Conservation (phyloP, 2,113 vertebrate species). For the Chamaea fasciata region DNA sequence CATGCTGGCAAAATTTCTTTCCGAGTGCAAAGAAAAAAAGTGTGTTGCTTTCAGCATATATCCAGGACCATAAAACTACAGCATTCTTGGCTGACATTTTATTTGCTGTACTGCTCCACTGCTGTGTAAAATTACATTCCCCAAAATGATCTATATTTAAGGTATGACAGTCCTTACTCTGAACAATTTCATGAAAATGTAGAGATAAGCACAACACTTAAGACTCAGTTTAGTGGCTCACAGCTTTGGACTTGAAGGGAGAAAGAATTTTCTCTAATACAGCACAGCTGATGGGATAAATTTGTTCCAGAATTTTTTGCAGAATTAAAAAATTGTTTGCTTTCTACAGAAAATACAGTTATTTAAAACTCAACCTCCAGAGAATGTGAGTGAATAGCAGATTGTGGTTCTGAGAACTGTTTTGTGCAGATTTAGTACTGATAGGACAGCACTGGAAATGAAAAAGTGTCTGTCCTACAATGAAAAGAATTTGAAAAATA, state of each 20-base stretch:
- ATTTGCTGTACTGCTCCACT: neutral
- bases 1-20: neutral
- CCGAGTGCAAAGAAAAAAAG: neutral
- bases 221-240: neutral
- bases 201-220: neutral
- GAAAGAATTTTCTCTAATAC: neutral
- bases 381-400: neutral
- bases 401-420: neutral
- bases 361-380: neutral
- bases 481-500: neutral
- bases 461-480: neutral
- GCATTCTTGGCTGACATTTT: neutral
- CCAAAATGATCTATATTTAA: conserved; percentile 36
- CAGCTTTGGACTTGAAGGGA: neutral
- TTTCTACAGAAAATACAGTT: neutral
- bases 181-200: neutral
- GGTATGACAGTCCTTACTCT: neutral
- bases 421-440: neutral
- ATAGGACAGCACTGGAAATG: neutral
- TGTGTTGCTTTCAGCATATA: neutral
- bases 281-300: neutral
- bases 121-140: neutral
- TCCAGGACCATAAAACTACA: neutral
- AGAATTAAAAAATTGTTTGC: neutral
- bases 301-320: neutral